Evolutionary conservation across 2,797 vertebrate species (phyloP), one percentile per base, ranked within the genome.

Genomic region (Clarias platycephalus): DNA sequence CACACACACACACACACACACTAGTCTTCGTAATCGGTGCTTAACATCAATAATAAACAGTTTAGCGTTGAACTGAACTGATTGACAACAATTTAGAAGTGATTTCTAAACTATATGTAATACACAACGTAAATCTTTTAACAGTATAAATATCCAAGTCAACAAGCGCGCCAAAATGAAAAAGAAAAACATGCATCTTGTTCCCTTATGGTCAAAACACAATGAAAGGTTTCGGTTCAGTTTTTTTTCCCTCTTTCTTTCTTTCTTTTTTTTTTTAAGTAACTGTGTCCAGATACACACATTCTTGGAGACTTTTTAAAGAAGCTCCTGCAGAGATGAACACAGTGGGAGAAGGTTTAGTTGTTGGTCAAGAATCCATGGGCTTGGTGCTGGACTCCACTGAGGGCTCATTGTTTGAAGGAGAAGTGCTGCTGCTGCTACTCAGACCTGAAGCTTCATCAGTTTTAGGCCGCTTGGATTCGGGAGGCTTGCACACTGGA

Each of bases 401-500:
- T 24, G 49, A 84, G 18, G 85, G 53, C 40, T 86, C 82, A 58
- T 22, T 74, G 62, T 68, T 75, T 80, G 84, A 80, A 62, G 44
- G 57, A 71, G 83, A 74, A 31, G 3, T 37, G 53, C 70, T 74
- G 26, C 44, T 62, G 28, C 28, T 37, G 10, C 8, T 62, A 44
- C n/a, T 53, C 3, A 55, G 31, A 24, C 3, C 44, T 10, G 87
- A 8, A 0, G 84, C 4, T 53, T 93, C 93, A 9, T 92, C 90
- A 28, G 92, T 96, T 90, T 96, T 96, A 63, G 94, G 90, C 31
- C 97, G 94, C 90, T 99, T 99, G 0, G 94, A 90, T 70, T 96
- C 95, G 37, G 95, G 97, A 18, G 97, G 92, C 80, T 94, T 95
- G 90, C 94, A 95, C 28, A 91, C 91, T 2, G 92, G 91, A 83